Conservation (phyloP, 2,113 vertebrate genomes). For the Herpetotheres cachinnans region DNA sequence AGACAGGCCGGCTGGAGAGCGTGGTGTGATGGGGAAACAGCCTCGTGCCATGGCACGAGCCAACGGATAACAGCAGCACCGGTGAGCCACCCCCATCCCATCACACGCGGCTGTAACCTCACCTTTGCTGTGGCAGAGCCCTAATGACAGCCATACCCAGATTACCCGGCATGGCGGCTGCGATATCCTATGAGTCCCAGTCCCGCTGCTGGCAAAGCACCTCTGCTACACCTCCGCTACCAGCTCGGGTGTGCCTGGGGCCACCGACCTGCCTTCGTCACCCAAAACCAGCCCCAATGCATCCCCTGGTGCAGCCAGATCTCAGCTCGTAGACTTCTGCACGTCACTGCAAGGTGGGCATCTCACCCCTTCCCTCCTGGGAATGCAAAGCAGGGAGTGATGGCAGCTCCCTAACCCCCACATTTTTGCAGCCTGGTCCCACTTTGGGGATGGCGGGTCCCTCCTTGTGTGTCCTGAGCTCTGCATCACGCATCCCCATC, state of each 20-base stretch:
- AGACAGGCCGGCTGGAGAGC: background rate
- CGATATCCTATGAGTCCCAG: background rate
- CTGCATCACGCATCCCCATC: background rate
- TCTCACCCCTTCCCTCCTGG: background rate
- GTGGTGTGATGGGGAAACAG: accelerated
- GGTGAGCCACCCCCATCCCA: background rate
- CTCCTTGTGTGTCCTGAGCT: background rate
- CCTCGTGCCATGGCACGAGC: background rate
- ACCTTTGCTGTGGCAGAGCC: background rate
- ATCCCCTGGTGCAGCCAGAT: background rate
- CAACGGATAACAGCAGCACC: background rate
- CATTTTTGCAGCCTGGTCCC: background rate
- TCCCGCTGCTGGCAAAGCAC: background rate
- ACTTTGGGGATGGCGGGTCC: background rate
- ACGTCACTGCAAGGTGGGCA: background rate
- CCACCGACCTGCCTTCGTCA: background rate
- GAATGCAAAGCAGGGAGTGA: background rate
- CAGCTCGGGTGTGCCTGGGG: background rate
- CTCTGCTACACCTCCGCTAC: background rate
- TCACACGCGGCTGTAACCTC: background rate
- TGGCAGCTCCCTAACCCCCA: background rate
- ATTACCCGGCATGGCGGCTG: background rate
- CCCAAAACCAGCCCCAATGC: background rate
- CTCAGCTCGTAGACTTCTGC: background rate
- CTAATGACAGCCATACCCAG: background rate